A percentile compares a stretch with the other conserved stretches of the same genome.
Evolutionary conservation across 1,140 invertebrate genomes (phyloP).

Genomic region (Brachionus rotundiformis): DNA sequence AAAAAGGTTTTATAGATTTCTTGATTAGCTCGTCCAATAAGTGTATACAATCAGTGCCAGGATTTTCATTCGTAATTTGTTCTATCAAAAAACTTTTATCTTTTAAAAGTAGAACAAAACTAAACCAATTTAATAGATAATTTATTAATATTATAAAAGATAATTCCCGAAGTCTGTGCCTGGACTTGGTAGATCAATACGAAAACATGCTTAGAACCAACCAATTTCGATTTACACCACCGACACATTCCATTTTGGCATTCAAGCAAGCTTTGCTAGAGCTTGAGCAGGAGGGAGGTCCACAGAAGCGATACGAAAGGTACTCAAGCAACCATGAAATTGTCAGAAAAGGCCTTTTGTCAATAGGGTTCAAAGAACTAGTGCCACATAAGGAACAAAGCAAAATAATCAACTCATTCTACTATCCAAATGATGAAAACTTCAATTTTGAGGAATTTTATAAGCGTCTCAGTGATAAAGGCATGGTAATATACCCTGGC

Average conservation of each 20-base stretch:
- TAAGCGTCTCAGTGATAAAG: conserved; percentile 63
- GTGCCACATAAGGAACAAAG: conserved; percentile 59
- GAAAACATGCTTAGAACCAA: conserved; percentile 62
- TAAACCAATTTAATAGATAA: not conserved
- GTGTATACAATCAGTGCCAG: conserved; percentile 67
- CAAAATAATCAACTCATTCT: conserved; percentile 66
- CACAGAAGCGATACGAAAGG: conserved; percentile 61
- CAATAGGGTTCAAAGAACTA: conserved; percentile 64
- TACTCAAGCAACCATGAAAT: conserved; percentile 64
- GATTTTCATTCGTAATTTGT: conserved; percentile 66
- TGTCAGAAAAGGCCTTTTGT: conserved; percentile 63
- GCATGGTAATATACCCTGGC: conserved; percentile 67
- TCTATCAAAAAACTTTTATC: conserved; percentile 57
- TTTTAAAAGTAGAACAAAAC: conserved; percentile 62
- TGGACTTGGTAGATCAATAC: conserved; percentile 66
- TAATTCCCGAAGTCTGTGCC: conserved; percentile 61
- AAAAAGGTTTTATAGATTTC: conserved; percentile 60
- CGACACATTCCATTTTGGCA: conserved; percentile 66
- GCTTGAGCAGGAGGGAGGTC: conserved; percentile 63
- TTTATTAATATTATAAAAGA: conserved; percentile 56
- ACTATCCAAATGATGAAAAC: conserved; percentile 62
- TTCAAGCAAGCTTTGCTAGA: conserved; percentile 64
- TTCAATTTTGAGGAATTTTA: conserved; percentile 66
- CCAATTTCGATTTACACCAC: conserved; percentile 68
- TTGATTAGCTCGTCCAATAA: conserved; percentile 67